Evolutionary conservation across 2,888 invertebrate genomes (phyloP).

Genomic region (Phasia obesa): DNA sequence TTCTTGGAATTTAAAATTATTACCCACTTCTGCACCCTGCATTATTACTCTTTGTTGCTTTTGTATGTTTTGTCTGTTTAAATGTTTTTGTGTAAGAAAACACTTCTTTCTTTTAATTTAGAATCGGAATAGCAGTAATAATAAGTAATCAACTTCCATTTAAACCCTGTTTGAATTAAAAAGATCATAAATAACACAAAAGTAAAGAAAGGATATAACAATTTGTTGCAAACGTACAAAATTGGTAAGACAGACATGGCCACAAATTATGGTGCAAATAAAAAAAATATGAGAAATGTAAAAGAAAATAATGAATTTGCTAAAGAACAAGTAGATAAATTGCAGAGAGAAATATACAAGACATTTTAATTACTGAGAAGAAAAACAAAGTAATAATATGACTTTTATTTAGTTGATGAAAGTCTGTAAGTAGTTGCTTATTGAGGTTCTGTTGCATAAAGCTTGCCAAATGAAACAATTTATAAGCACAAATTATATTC

Average conservation of each 20-base stretch:
- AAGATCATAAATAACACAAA: constrained; percentile 67
- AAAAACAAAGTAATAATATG: background rate
- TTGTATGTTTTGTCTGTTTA: constrained; percentile 5
- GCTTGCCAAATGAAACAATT: background rate
- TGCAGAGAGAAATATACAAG: constrained; percentile 39
- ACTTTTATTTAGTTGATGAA: background rate
- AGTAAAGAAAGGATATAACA: constrained; percentile 10
- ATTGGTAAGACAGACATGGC: constrained; percentile 44
- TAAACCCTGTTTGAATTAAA: constrained; percentile 53
- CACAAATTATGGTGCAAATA: constrained; percentile 46
- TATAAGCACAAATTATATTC: no score
- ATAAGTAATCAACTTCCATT: constrained; percentile 60
- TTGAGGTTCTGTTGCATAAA: background rate
- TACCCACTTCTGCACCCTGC: background rate
- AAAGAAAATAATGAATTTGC: constrained; percentile 43
- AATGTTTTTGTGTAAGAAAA: background rate
- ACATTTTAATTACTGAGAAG: constrained; percentile 62
- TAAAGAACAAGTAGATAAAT: constrained; percentile 50
- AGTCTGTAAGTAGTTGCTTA: constrained; percentile 1
- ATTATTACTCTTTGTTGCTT: background rate
- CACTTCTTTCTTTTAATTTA: constrained; percentile 11
- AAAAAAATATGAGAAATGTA: constrained; percentile 16
- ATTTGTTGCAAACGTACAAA: constrained; percentile 29
- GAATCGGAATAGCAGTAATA: constrained; percentile 34
- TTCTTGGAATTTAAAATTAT: constrained; percentile 27